Percentiles rank a stretch among this genome's conserved stretches.
phyloP scores from a whole-genome alignment of 2,797 vertebrate genomes.

The Leontopithecus rosalia region DNA sequence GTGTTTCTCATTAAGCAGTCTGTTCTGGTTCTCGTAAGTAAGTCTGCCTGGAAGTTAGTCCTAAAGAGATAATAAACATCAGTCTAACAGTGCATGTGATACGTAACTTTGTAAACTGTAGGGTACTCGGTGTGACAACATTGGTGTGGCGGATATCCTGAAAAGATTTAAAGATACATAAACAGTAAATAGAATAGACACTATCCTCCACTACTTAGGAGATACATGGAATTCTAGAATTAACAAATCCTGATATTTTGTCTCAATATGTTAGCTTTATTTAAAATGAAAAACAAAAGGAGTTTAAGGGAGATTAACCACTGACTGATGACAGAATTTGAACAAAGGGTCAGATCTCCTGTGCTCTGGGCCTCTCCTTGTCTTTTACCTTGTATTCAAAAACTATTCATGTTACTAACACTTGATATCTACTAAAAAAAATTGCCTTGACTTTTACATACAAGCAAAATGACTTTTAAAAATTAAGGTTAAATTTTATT shows the following conservation, averaged over 20 bases:
- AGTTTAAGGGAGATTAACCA: background rate
- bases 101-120: background rate
- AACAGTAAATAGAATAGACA: background rate
- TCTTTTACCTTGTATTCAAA: background rate
- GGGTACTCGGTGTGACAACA: background rate
- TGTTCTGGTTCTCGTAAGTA: background rate
- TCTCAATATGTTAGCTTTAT: background rate
- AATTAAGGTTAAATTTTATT: conserved; percentile 29
- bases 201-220: background rate
- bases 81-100: background rate
- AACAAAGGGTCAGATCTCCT: background rate
- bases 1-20: background rate
- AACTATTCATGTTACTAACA: background rate
- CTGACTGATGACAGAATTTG: background rate
- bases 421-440: background rate
- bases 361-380: background rate
- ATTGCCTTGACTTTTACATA: conserved; percentile 11
- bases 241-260: background rate
- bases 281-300: background rate
- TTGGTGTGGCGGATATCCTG: background rate
- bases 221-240: background rate
- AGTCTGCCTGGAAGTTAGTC: background rate
- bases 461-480: background rate
- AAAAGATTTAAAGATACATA: background rate
- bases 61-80: background rate